Conservation (phyloP, 2,888 invertebrate species). For the Drosophila dives region DNA sequence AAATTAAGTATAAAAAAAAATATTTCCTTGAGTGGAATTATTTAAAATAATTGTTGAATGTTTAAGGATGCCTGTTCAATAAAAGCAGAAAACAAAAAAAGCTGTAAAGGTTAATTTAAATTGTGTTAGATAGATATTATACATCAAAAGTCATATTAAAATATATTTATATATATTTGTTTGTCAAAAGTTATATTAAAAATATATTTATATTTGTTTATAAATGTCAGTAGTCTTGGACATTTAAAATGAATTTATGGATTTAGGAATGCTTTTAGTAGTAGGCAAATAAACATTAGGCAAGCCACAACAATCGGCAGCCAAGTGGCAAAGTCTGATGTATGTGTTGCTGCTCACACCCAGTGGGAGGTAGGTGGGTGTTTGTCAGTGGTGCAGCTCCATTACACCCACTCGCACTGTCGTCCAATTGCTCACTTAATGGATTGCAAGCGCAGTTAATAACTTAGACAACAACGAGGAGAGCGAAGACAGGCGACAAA, state of each 20-base stretch:
- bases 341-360: conserved; percentile 25
- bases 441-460: conserved; percentile 78
- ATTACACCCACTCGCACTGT: conserved; percentile 67
- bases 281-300: conserved; percentile 40
- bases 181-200: neutral
- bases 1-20: neutral
- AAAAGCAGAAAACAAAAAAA: neutral
- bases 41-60: neutral
- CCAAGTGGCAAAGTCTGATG: conserved; percentile 62
- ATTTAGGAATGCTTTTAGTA: conserved; percentile 25
- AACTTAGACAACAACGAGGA: conserved; percentile 49
- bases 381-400: conserved; percentile 55
- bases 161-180: neutral
- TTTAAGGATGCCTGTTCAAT: neutral
- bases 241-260: conserved; percentile 26
- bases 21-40: neutral
- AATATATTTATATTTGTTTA: neutral
- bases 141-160: neutral
- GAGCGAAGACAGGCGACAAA: conserved; percentile 40
- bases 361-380: neutral
- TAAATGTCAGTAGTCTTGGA: neutral
- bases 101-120: neutral
- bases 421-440: conserved; percentile 71
- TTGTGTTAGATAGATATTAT: neutral
- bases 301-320: conserved; percentile 21